phyloP scores from a whole-genome alignment of 2,797 vertebrate species.

The Rhynchotus rufescens region DNA sequence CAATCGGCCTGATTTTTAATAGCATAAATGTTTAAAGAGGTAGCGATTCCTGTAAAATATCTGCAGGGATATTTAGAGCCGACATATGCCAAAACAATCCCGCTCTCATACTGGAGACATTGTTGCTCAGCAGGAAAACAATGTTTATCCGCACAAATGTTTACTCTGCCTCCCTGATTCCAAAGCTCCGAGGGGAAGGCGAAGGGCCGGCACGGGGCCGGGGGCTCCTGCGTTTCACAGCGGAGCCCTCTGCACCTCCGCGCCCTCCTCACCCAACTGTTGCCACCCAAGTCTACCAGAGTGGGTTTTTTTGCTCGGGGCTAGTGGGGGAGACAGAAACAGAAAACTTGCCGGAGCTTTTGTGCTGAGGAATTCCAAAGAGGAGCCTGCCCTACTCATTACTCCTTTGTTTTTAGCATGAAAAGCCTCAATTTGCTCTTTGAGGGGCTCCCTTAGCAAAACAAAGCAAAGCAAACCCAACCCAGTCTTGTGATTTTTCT shows the following conservation, averaged over 20 bases:
- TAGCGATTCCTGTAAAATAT: constrained; percentile 71
- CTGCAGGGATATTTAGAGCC: constrained; percentile 56
- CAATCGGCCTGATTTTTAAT: constrained; percentile 74
- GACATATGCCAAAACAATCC: constrained; percentile 56
- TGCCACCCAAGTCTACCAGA: not conserved
- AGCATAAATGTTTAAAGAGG: constrained; percentile 77
- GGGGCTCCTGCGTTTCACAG: constrained; percentile 4
- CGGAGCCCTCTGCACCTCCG: not conserved
- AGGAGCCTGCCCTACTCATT: not conserved
- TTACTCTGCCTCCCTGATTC: constrained; percentile 40
- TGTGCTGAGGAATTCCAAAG: not conserved
- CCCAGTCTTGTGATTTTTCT: constrained; percentile 2
- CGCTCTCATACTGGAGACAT: constrained; percentile 53
- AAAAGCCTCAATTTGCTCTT: not conserved
- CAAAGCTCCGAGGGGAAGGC: constrained; percentile 6
- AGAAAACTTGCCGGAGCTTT: constrained; percentile 2
- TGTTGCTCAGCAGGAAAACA: constrained; percentile 69
- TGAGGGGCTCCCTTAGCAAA: not conserved
- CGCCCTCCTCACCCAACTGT: not conserved
- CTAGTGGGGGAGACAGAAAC: not conserved
- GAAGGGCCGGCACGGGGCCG: not conserved
- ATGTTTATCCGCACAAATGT: constrained; percentile 54
- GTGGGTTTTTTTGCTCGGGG: not conserved
- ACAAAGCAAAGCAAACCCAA: constrained; percentile 20
- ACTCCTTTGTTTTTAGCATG: not conserved